These are phyloP conservation scores for Archocentrus centrarchus DNA, from an alignment of 2,113 vertebrate genomes.

Conservation along the genomic window DNA sequence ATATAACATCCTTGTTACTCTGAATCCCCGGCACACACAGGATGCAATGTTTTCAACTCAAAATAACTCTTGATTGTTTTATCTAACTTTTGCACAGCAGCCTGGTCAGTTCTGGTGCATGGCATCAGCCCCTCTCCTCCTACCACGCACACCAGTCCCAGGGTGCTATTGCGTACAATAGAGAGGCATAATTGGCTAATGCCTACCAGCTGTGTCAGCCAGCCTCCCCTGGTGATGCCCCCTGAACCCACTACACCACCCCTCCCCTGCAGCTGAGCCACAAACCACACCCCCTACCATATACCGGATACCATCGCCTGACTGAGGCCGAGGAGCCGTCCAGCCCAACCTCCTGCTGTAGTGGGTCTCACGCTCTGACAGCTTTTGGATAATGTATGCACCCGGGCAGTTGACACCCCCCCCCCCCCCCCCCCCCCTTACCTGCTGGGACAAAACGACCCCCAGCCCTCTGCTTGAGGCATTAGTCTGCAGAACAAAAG, in stretches of 20 bases:
- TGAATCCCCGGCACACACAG: too few species aligned
- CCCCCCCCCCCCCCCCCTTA: neutral
- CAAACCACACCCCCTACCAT: neutral
- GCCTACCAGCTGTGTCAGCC: neutral
- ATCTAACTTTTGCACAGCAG: too few species aligned
- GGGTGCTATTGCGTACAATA: neutral
- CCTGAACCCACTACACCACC: accelerated
- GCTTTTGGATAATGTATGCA: neutral
- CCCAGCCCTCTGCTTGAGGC: neutral
- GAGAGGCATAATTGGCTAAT: neutral
- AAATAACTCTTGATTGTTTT: too few species aligned
- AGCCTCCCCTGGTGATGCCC: accelerated
- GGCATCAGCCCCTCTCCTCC: neutral
- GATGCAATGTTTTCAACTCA: too few species aligned
- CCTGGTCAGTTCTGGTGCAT: too few species aligned
- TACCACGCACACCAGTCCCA: neutral
- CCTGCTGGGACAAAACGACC: neutral
- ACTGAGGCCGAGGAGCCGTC: neutral
- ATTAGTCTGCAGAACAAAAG: neutral
- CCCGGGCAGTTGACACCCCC: neutral
- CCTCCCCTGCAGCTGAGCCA: neutral
- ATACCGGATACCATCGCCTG: too few species aligned
- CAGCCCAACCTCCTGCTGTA: neutral
- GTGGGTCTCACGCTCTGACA: neutral
- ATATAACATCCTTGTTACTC: too few species aligned